Base-by-base conservation (phyloP, 1,140 invertebrate genomes). In the Acromyrmex heyeri region DNA sequence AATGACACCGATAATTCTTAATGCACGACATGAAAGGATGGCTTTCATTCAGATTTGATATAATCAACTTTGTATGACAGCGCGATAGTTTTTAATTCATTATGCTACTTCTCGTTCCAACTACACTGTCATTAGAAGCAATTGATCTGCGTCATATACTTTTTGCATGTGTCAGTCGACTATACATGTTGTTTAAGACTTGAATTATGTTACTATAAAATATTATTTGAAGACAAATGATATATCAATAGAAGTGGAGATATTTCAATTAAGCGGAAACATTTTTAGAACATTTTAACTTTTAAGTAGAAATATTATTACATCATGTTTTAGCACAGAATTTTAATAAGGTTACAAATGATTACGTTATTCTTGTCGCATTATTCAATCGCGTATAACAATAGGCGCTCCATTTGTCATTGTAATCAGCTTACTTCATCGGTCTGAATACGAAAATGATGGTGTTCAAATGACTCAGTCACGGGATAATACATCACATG, bases 371-470 rank as follows among this genome's bases (percentile, higher is more conserved):
- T 34, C 10, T 78, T 50, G 59, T 50, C 10, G n/a, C 34, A 4
- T 65, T 59, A 77, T 44, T 78, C 18, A 53, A 81, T 81, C 18
- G 16, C 78, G 16, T 57, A 69, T 38, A 69, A 78, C 3, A 55
- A 81, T 69, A 69, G 16, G 48, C 30, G 10, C 21, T 81, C 53
- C 16, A 81, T 48, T 53, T 50, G 27, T 59, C 48, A 27, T 18
- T 67, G 48, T 59, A 75, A 53, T 78, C 34, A 50, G 88, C 64
- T 89, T 62, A 62, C 70, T 72, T 86, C 76, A 44, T 86, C 87
- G 59, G 50, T 77, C 76, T 89, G 81, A 85, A 61, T 53, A 30
- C 38, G 76, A 76, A 89, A 89, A 69, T 83, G 79, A 88, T 86
- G 70, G 21, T 79, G 48, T 81, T 88, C 77, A 38, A 77, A 70